phyloP scores from a whole-genome alignment of 2,797 vertebrate species.

The Hoplostethus mediterraneus region DNA sequence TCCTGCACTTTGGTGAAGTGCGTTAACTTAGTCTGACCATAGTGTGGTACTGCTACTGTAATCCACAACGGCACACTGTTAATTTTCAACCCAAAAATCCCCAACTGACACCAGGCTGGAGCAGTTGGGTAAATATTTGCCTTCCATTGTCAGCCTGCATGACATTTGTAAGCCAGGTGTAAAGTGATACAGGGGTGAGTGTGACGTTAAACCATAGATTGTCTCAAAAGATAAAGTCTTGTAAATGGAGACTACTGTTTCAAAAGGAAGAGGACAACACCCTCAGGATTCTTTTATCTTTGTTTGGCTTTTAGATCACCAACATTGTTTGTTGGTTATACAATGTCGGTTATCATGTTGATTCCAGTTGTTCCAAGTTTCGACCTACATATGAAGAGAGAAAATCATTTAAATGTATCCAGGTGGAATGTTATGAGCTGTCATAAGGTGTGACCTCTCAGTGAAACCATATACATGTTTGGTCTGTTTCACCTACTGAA shows the following conservation, averaged over 20 bases:
- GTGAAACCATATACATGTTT: neutral
- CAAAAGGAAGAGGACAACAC: conserved; percentile 33
- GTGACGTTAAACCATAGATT: conserved; percentile 30
- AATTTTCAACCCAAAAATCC: conserved; percentile 47
- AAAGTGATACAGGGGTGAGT: conserved; percentile 68
- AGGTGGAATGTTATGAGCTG: conserved; percentile 18
- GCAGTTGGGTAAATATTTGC: conserved; percentile 60
- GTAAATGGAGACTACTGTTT: conserved; percentile 52
- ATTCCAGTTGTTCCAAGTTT: conserved; percentile 1
- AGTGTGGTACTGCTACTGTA: neutral
- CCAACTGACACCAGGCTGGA: conserved; percentile 6
- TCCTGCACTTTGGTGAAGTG: neutral
- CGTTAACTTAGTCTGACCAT: neutral
- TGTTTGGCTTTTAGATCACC: conserved; percentile 10
- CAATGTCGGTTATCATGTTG: neutral
- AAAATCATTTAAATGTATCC: conserved; percentile 7
- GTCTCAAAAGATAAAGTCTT: conserved; percentile 14
- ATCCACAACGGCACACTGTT: conserved; percentile 27
- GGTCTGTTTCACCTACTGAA: neutral
- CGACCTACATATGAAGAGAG: neutral
- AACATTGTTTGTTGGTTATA: conserved; percentile 6
- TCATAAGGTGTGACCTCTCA: neutral
- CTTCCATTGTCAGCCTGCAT: conserved; percentile 19
- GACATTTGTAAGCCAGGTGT: conserved; percentile 48
- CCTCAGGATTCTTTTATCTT: conserved; percentile 27